These are phyloP conservation scores for Periphyllus acericola DNA, from an alignment of 2,888 invertebrate genomes.

Conservation along the genomic window DNA sequence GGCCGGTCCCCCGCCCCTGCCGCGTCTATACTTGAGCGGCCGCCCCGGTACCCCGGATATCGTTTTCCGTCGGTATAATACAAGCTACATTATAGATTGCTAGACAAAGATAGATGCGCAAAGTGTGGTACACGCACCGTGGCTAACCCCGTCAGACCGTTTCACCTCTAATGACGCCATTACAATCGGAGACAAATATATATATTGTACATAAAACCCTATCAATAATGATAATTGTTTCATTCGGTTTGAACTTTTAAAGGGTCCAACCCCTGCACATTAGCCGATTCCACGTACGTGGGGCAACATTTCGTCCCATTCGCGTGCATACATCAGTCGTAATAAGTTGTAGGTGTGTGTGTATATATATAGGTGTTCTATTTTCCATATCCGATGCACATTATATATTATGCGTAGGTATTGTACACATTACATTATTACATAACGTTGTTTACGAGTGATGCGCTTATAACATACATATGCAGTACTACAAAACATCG, in stretches of 20 bases:
- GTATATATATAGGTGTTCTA: too few relatives aligned
- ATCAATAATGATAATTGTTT: not conserved
- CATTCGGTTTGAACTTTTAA: constrained; percentile 29
- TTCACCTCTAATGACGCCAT: constrained; percentile 38
- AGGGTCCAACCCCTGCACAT: not conserved
- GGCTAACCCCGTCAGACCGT: constrained; percentile 17
- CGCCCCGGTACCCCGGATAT: not conserved
- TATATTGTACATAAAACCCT: not conserved
- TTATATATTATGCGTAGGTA: too few relatives aligned
- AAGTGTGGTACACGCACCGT: not conserved
- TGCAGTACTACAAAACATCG: too few relatives aligned
- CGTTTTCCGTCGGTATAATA: not conserved
- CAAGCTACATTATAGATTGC: not conserved
- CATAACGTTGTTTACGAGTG: too few relatives aligned
- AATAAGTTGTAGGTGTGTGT: too few relatives aligned
- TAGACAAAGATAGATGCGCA: not conserved
- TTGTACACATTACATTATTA: too few relatives aligned
- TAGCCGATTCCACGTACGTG: constrained; percentile 11
- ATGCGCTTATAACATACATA: too few relatives aligned
- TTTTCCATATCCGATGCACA: too few relatives aligned
- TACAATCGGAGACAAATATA: constrained; percentile 20
- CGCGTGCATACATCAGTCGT: too few relatives aligned
- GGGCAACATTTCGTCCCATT: not conserved
- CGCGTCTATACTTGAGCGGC: too few relatives aligned
- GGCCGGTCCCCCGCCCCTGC: not conserved